Evolutionary conservation across 2,888 invertebrate genomes (phyloP).

Genomic region (Phyto melanocephala): DNA sequence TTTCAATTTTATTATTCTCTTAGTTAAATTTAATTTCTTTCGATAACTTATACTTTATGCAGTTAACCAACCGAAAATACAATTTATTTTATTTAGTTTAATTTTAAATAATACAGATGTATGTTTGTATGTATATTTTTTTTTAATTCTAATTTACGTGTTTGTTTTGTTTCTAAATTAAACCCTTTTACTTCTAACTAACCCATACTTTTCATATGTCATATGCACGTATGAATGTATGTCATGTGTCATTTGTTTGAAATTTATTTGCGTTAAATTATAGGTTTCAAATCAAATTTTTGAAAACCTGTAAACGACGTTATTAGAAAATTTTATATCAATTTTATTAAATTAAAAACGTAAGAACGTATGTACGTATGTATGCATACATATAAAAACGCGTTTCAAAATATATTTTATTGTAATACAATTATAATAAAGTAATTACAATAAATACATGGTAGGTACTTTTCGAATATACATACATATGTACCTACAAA

Average conservation of each 20-base stretch:
- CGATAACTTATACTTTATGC: slow-evolving; percentile 58
- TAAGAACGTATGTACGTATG: too few species aligned
- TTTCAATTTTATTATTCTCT: slow-evolving; percentile 32
- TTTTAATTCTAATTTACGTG: slow-evolving; percentile 10
- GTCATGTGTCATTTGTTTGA: slow-evolving; percentile 50
- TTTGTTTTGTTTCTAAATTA: slow-evolving; percentile 36
- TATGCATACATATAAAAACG: too few species aligned
- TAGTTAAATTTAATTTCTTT: slow-evolving; percentile 39
- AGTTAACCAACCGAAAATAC: slow-evolving; percentile 61
- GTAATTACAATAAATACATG: slow-evolving; percentile 48
- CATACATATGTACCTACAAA: too few species aligned
- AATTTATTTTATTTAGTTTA: slow-evolving; percentile 7
- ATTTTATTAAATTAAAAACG: background rate
- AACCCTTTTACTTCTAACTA: slow-evolving; percentile 39
- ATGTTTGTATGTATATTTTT: background rate
- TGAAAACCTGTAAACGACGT: slow-evolving; percentile 61
- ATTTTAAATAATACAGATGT: slow-evolving; percentile 12
- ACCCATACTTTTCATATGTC: too few species aligned
- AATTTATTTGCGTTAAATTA: slow-evolving; percentile 54
- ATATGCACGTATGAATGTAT: background rate
- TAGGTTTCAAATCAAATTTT: slow-evolving; percentile 46
- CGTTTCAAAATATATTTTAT: background rate
- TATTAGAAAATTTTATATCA: slow-evolving; percentile 42
- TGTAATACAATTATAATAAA: slow-evolving; percentile 57
- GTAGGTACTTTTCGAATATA: background rate